These are phyloP conservation scores for Poeciliopsis infans DNA, from an alignment of 2,797 vertebrate species.

Conservation along the genomic window DNA sequence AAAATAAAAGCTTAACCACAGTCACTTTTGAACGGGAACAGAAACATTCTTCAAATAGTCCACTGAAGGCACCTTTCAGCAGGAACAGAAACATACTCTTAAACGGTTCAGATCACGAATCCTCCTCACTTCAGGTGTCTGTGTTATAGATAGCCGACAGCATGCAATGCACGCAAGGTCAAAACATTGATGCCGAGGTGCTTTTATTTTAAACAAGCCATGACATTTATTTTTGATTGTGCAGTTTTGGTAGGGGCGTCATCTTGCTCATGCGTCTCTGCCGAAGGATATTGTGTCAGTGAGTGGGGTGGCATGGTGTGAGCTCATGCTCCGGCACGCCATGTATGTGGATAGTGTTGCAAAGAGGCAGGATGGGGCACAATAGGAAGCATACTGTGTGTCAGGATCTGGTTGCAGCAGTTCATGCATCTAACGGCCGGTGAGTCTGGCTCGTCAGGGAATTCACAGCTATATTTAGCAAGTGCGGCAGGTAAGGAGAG, in stretches of 20 bases:
- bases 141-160: background rate
- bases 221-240: constrained; percentile 21
- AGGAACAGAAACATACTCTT: constrained; percentile 13
- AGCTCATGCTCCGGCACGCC: constrained; percentile 18
- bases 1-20: constrained; percentile 1
- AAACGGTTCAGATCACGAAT: constrained; percentile 4
- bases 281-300: constrained; percentile 43
- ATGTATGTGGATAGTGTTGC: constrained; percentile 70
- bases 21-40: constrained; percentile 18
- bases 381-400: constrained; percentile 56
- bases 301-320: constrained; percentile 22
- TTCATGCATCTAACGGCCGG: constrained; percentile 49
- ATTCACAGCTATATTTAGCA: constrained; percentile 63
- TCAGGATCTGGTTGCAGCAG: constrained; percentile 69
- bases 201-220: background rate
- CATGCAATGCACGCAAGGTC: background rate
- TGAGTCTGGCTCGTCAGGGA: constrained; percentile 52
- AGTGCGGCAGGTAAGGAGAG: constrained; percentile 22
- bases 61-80: background rate
- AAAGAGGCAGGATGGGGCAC: constrained; percentile 42
- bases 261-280: constrained; percentile 20
- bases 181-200: constrained; percentile 21
- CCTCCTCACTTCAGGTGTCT: background rate
- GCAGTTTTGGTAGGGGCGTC: constrained; percentile 21
- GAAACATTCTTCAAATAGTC: constrained; percentile 11